A percentile compares a stretch with the other conserved stretches of the same genome.
phyloP scores from a whole-genome alignment of 1,140 invertebrate genomes.

The Achroia grisella region DNA sequence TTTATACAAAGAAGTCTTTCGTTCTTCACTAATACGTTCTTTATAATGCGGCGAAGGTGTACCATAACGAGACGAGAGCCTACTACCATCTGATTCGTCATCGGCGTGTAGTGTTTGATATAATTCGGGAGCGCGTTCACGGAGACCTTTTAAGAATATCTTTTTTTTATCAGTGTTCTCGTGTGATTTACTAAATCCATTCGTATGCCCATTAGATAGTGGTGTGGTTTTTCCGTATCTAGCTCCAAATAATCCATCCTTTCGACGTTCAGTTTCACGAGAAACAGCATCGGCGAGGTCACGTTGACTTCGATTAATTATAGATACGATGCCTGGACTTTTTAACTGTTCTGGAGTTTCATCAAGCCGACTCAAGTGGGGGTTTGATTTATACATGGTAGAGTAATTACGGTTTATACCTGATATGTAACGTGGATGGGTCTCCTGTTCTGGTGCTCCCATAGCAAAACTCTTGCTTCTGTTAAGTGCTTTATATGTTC shows the following conservation, averaged over 20 bases:
- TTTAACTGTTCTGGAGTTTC: slow-evolving; percentile 83
- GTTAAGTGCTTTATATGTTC: slow-evolving; percentile 83
- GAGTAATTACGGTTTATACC: slow-evolving; percentile 63
- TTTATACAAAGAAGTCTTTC: slow-evolving; percentile 63
- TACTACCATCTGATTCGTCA: slow-evolving; percentile 71
- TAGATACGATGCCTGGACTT: slow-evolving; percentile 87
- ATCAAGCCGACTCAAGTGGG: slow-evolving; percentile 80
- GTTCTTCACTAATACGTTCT: slow-evolving; percentile 55
- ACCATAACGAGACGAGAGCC: slow-evolving; percentile 56
- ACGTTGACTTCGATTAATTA: slow-evolving; percentile 86
- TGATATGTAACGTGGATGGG: slow-evolving; percentile 61
- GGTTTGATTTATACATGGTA: slow-evolving; percentile 83
- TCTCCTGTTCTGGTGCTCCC: slow-evolving; percentile 73
- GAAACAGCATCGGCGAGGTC: slow-evolving; percentile 77
- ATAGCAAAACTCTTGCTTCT: slow-evolving; percentile 91
- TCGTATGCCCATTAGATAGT: slow-evolving; percentile 60
- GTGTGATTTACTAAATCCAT: slow-evolving; percentile 56
- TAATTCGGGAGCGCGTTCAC: slow-evolving; percentile 83
- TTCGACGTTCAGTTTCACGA: slow-evolving; percentile 62
- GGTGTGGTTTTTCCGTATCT: slow-evolving; percentile 74
- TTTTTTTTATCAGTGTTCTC: slow-evolving; percentile 78
- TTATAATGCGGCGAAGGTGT: slow-evolving; percentile 65
- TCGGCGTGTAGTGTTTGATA: slow-evolving; percentile 81
- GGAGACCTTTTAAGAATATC: slow-evolving; percentile 81
- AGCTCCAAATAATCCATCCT: slow-evolving; percentile 69